phyloP scores from a whole-genome alignment of 2,797 vertebrate species.

The Rhabdomys pumilio region DNA sequence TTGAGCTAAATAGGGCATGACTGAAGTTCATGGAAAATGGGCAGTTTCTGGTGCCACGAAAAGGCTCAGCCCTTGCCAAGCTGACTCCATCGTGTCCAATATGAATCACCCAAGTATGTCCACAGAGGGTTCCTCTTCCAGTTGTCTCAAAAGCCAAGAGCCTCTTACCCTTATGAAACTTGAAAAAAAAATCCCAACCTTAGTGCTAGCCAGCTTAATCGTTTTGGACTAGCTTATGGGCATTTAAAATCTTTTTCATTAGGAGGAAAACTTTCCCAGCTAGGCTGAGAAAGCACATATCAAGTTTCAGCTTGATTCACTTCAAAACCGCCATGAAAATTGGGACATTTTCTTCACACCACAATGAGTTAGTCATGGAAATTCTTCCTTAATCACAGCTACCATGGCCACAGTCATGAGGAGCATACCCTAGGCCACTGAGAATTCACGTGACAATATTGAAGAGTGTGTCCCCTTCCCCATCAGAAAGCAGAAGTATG shows the following conservation, averaged over 20 bases:
- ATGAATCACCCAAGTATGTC: constrained; percentile 38
- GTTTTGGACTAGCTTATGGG: constrained; percentile 65
- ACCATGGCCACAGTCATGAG: constrained; percentile 68
- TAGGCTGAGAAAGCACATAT: constrained; percentile 78
- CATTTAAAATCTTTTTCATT: constrained; percentile 71
- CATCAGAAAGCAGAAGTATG: constrained; percentile 45
- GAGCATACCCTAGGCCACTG: constrained; percentile 57
- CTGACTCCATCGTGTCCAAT: background rate
- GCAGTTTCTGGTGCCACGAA: constrained; percentile 50
- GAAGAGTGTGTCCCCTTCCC: background rate
- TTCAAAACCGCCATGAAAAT: constrained; percentile 79
- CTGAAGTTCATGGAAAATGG: constrained; percentile 75
- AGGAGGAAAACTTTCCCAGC: constrained; percentile 73
- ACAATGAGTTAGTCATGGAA: constrained; percentile 77
- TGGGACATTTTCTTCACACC: constrained; percentile 81
- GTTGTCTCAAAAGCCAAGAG: constrained; percentile 60
- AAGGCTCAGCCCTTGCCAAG: constrained; percentile 62
- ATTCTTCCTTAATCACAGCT: constrained; percentile 77
- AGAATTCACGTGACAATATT: background rate
- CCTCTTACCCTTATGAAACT: constrained; percentile 63
- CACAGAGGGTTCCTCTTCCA: constrained; percentile 53
- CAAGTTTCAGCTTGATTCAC: constrained; percentile 72
- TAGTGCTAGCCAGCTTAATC: constrained; percentile 60
- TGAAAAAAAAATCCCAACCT: constrained; percentile 2
- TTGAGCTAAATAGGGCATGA: constrained; percentile 74